Evolutionary conservation across 2,888 invertebrate species (phyloP), one percentile per base, ranked within the genome.

Genomic region (Iselma pallidipennis): DNA sequence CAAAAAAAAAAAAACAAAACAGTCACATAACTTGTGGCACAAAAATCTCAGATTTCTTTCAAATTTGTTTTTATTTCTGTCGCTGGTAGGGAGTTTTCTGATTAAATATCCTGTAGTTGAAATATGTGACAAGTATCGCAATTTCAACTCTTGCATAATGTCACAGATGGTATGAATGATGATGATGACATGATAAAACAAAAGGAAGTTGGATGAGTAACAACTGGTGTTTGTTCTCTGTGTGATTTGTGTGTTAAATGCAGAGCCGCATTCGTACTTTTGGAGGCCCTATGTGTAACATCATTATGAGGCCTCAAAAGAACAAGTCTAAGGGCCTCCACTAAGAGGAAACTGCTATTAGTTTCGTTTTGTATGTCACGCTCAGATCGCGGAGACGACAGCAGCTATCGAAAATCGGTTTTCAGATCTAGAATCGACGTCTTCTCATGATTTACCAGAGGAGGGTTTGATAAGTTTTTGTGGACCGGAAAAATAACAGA

Each of bases 161-260:
- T 16, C 37, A 37, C 37, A 37, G 37, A 37, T 37, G 37, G 37
- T 37, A 6, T 37, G 37, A 37, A 37, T 37, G 37, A 37, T 37
- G 16, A 37, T 19, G 37, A 16, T 37, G 37, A 37, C 16, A 59
- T 50, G 50, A 28, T 50, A 55, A 55, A 59, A 62, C 62, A 62
- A 62, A 62, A 62, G 62, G 58, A 62, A 62, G 57, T 62, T 50
- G 62, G 50, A 51, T 58, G 54, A 62, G 62, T 57, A 60, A 60
- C 52, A 55, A 60, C 50, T 60, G 31, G 48, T 55, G 51, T 60
- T 60, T 37, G 31, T n/a, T n/a, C n/a, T n/a, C n/a, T n/a, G n/a
- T n/a, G n/a, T 33, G 4, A 14, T 31, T n/a, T n/a, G n/a, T n/a
- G n/a, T n/a, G n/a, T n/a, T n/a, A n/a, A n/a, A n/a, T n/a, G n/a